Percentiles rank a stretch among this genome's conserved stretches.
These are phyloP conservation scores for Trogon melanurus DNA, from an alignment of 2,113 vertebrate genomes.

Conservation along the genomic window DNA sequence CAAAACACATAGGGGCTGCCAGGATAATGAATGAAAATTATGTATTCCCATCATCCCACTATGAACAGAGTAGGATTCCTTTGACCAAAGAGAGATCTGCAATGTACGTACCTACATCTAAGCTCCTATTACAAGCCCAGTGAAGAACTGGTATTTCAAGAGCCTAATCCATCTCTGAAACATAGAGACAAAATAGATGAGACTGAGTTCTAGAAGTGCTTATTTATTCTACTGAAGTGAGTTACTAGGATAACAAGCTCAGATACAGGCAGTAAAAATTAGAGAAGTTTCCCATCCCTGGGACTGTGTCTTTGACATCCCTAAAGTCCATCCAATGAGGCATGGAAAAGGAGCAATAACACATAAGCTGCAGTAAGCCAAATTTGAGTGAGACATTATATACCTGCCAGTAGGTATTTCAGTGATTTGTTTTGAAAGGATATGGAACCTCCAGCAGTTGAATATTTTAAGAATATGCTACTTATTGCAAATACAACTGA, in stretches of 20 bases:
- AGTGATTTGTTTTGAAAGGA: background rate
- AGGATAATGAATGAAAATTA: background rate
- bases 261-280: background rate
- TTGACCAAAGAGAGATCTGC: background rate
- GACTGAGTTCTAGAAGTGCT: background rate
- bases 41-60: background rate
- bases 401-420: background rate
- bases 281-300: background rate
- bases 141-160: background rate
- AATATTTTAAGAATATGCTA: background rate
- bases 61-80: background rate
- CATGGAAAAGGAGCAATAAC: background rate
- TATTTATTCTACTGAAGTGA: background rate
- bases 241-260: background rate
- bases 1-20: background rate
- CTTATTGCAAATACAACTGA: background rate
- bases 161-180: background rate
- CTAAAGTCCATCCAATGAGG: background rate
- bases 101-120: background rate
- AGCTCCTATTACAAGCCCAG: background rate
- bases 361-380: background rate
- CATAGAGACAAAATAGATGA: background rate
- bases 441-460: background rate
- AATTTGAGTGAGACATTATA: background rate
- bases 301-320: background rate